Evolutionary conservation across 2,797 vertebrate genomes (phyloP).

Genomic region (Borostomias antarcticus): DNA sequence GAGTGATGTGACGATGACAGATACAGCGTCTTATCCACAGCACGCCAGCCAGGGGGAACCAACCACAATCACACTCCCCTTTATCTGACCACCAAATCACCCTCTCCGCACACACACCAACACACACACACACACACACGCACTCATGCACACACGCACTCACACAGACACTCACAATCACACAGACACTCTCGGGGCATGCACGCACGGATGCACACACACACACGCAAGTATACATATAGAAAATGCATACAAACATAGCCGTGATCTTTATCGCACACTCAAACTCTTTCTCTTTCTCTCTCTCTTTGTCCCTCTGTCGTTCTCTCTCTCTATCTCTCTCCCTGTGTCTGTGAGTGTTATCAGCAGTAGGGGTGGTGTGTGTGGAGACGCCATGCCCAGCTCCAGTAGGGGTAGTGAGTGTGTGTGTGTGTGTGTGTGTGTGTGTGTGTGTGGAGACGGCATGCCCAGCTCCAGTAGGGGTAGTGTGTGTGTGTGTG

Average conservation of each 20-base stretch:
- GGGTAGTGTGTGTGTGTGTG: no score
- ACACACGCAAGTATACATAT: slow-evolving; percentile 36
- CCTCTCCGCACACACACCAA: not conserved
- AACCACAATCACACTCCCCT: slow-evolving; percentile 54
- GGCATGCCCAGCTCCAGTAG: slow-evolving; percentile 11
- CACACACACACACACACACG: slow-evolving; percentile 16
- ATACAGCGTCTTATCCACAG: slow-evolving; percentile 53
- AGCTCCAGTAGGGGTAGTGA: not conserved
- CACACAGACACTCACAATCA: slow-evolving; percentile 14
- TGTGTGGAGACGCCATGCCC: slow-evolving; percentile 15
- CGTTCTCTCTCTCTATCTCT: not conserved
- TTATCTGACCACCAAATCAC: slow-evolving; percentile 38
- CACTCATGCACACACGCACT: not conserved
- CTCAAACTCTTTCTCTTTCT: not conserved
- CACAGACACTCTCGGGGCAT: slow-evolving; percentile 34
- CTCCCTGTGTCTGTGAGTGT: not conserved
- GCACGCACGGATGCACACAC: slow-evolving; percentile 37
- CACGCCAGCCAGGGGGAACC: slow-evolving; percentile 65
- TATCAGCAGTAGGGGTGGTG: not conserved
- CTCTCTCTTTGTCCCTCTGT: not conserved
- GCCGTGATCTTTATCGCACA: not conserved
- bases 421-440: not conserved
- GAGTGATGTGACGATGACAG: slow-evolving; percentile 52
- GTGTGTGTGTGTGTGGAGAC: slow-evolving; percentile 13
- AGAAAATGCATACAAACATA: not conserved